Base-by-base conservation (phyloP, 2,888 invertebrate genomes). In the Tillus elongatus region DNA sequence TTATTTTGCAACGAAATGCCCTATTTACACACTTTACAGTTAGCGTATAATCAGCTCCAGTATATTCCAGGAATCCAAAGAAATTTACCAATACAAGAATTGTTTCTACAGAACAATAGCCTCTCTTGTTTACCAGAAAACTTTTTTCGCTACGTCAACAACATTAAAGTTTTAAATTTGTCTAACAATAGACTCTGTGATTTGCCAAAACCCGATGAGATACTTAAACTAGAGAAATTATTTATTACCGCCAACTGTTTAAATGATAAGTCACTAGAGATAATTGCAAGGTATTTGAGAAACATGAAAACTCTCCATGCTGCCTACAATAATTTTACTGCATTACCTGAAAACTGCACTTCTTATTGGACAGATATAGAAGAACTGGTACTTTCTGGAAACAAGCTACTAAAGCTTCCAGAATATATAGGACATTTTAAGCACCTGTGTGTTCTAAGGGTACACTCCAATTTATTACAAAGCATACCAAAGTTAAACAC, bases 301-400 rank as follows among this genome's bases (percentile, higher is more conserved):
- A 75, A 79, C 32, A 60, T 88, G 14, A 75, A 76, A 53, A 74
- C 78, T 39, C 64, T 89, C 11, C 86, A 88, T 54, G 72, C 82
- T 9, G 85, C 85, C 2, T 86, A 87, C 52, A 89, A 88, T 54
- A 79, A 81, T 44, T 67, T 88, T 24, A 81, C 81, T 1, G 69
- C 70, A 14, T 64, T 88, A 43, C 82, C 86, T 1, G 82, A 84
- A 51, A 77, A 77, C 45, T 84, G 84, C 54, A 72, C 82, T 14
- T 72, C 73, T 33, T 78, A 76, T 52, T 87, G 88, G 87, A 71
- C 74, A 1, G 80, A 84, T 47, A 70, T 89, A 45, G 87, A 89
- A 66, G 88, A 88, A 56, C 61, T 90, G 16, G 79, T 88, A 1
- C 56, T 89, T 31, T 88, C 88, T 2, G 89, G 89, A 16, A 90